Conservation (phyloP, 2,113 vertebrate species). For the Silurus asotus region DNA sequence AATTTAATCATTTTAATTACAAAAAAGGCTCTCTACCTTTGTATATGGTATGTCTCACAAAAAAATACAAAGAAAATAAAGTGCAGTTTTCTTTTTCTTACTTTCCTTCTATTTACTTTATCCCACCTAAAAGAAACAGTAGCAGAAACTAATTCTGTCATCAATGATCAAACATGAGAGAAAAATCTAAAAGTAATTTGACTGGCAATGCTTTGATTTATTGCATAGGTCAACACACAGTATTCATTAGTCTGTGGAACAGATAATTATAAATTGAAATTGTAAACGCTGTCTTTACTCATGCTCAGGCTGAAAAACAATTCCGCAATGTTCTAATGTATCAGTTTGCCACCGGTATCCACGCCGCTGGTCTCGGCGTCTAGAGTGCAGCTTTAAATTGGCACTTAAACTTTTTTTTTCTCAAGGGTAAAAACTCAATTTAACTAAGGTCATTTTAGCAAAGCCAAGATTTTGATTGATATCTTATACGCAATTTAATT, state of each 20-base stretch:
- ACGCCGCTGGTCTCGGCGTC: not conserved
- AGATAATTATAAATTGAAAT: not conserved
- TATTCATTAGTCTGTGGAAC: not conserved
- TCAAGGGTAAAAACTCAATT: constrained; percentile 16
- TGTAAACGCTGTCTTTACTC: not conserved
- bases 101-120: not conserved
- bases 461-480: not conserved
- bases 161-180: not conserved
- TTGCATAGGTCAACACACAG: not conserved
- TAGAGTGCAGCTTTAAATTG: not conserved
- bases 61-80: not conserved
- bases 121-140: not conserved
- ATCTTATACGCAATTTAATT: constrained; percentile 19
- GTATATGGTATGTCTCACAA: not conserved
- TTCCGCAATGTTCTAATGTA: not conserved
- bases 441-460: not conserved
- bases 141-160: constrained; percentile 2
- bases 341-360: not conserved
- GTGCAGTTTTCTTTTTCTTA: not conserved
- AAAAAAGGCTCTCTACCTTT: not conserved
- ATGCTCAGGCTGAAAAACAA: not conserved
- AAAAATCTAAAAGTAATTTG: constrained; percentile 3
- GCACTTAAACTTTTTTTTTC: not conserved
- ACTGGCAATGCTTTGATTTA: constrained; percentile 2
- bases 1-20: too few species aligned